A percentile compares a stretch with the other conserved stretches of the same genome.
Conservation (phyloP, 1,140 invertebrate species). For the Rhyzopertha dominica region DNA sequence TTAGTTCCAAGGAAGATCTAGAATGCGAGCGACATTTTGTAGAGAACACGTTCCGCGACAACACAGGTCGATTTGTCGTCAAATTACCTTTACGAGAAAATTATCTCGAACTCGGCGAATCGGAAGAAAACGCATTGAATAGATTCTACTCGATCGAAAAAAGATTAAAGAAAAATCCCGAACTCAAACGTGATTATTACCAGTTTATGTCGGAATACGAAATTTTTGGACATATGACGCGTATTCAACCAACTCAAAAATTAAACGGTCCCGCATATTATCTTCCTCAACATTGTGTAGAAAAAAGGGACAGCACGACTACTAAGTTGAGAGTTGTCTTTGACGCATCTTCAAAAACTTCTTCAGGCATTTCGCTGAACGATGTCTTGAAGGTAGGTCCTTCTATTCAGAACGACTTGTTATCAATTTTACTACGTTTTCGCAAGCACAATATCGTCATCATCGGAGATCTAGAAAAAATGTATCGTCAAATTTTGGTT, state of each 20-base stretch:
- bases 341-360: conserved; percentile 21
- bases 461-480: conserved; percentile 43
- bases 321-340: conserved; percentile 33
- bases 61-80: conserved; percentile 22
- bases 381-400: conserved; percentile 30
- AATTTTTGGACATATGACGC: conserved; percentile 39
- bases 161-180: conserved; percentile 17
- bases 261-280: conserved; percentile 13
- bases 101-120: conserved; percentile 20
- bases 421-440: conserved; percentile 34
- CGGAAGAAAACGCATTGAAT: conserved; percentile 21
- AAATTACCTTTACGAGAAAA: conserved; percentile 16
- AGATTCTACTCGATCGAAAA: conserved; percentile 21
- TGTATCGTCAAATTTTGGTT: conserved; percentile 44
- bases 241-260: conserved; percentile 7
- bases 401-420: conserved; percentile 33
- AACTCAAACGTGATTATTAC: conserved; percentile 31
- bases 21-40: conserved; percentile 22
- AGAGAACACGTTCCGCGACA: conserved; percentile 3
- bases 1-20: conserved; percentile 14
- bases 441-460: conserved; percentile 32
- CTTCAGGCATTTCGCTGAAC: conserved; percentile 29
- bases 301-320: conserved; percentile 32
- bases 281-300: conserved; percentile 43
- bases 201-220: conserved; percentile 43